Conservation (phyloP, 2,888 invertebrate species). For the Microdon myrmicae region DNA sequence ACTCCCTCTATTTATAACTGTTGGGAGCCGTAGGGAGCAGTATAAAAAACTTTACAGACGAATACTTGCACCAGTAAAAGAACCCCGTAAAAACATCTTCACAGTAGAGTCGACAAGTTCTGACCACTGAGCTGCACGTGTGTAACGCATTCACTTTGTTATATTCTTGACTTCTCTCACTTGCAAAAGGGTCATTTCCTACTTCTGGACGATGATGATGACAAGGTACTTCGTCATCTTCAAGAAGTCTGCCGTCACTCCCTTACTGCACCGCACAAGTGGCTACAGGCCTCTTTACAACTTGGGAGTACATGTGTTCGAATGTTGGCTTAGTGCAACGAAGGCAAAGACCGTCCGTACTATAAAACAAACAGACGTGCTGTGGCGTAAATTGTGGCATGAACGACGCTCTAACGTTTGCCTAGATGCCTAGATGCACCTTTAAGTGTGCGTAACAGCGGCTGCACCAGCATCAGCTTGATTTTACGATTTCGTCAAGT, state of each 20-base stretch:
- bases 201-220: conserved; percentile 20
- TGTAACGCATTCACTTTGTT: conserved; percentile 3
- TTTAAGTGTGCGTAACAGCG: conserved; percentile 17
- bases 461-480: conserved; percentile 11
- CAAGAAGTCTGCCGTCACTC: too few species aligned
- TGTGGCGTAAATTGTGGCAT: conserved; percentile 7
- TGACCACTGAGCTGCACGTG: not conserved
- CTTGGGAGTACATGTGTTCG: conserved; percentile 46
- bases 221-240: conserved; percentile 12
- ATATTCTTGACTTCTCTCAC: conserved; percentile 24
- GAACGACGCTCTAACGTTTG: conserved; percentile 12
- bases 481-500: conserved; percentile 35
- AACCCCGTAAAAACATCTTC: not conserved
- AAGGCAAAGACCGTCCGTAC: conserved; percentile 33
- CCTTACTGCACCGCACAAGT: too few species aligned
- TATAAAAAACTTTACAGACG: too few species aligned
- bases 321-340: conserved; percentile 42
- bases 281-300: too few species aligned
- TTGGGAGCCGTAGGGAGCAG: too few species aligned
- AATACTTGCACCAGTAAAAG: too few species aligned
- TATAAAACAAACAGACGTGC: conserved; percentile 42
- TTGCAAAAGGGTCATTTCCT: conserved; percentile 39
- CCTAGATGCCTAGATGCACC: conserved; percentile 42
- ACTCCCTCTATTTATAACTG: too few species aligned
- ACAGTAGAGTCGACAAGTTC: conserved; percentile 19